Evolutionary conservation across 2,888 invertebrate species (phyloP).

Genomic region (Agriopis marginaria): DNA sequence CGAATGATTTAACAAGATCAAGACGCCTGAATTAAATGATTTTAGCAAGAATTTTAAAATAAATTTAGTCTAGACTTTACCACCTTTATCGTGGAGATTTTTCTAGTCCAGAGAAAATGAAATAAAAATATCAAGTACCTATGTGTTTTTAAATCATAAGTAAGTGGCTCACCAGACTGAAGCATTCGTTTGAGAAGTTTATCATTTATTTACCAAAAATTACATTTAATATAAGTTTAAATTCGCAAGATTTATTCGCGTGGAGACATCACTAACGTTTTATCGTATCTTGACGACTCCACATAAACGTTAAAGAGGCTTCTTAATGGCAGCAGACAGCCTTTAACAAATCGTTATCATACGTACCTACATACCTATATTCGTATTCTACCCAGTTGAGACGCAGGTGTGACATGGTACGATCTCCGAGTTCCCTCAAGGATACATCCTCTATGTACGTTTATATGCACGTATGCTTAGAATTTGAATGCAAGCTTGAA

Average conservation of each 20-base stretch:
- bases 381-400: conserved; percentile 1
- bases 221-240: neutral
- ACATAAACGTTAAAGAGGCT: conserved; percentile 28
- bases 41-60: no score
- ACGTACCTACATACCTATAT: neutral
- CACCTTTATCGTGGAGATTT: no score
- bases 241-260: neutral
- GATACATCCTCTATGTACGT: conserved; percentile 8
- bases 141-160: no score
- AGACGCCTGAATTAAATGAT: no score
- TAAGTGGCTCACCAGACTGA: no score
- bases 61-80: no score
- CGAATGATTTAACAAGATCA: no score
- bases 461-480: conserved; percentile 2
- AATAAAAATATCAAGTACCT: no score
- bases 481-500: neutral
- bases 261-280: conserved; percentile 12
- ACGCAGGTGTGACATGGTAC: conserved; percentile 27
- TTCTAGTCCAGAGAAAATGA: no score
- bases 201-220: neutral
- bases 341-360: conserved; percentile 27
- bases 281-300: conserved; percentile 22
- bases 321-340: conserved; percentile 25
- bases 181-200: no score
- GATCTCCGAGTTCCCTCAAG: conserved; percentile 22